Conservation (phyloP, 2,888 invertebrate genomes). For the Autographa pulchrina region DNA sequence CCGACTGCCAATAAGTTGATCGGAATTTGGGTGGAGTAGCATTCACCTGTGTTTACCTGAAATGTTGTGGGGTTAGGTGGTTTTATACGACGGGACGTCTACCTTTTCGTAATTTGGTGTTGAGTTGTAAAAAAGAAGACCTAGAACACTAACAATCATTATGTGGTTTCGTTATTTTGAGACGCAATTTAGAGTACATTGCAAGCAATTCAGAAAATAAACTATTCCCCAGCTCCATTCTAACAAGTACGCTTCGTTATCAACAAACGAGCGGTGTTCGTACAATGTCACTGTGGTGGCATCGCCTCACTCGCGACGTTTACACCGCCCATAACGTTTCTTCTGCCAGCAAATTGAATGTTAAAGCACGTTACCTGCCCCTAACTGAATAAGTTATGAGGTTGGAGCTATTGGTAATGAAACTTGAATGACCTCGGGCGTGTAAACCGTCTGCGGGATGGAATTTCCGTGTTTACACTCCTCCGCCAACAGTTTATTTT, state of each 20-base stretch:
- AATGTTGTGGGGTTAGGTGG: background rate
- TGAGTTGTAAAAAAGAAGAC: background rate
- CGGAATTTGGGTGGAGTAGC: conserved; percentile 45
- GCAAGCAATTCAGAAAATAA: background rate
- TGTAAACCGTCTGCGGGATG: conserved; percentile 77
- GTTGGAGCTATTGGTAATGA: conserved; percentile 85
- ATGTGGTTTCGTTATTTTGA: background rate
- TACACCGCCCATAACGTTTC: conserved; percentile 77
- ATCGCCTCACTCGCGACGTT: conserved; percentile 48
- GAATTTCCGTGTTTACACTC: conserved; percentile 80
- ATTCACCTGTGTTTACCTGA: conserved; percentile 27
- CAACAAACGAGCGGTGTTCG: conserved; percentile 29
- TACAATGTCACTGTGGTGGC: conserved; percentile 49
- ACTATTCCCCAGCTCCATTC: conserved; percentile 2
- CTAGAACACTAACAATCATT: background rate
- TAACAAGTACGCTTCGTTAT: conserved; percentile 26
- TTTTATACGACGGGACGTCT: background rate
- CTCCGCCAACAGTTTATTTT: conserved; percentile 69
- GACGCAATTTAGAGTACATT: background rate
- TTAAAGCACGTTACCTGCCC: conserved; percentile 86
- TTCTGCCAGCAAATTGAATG: conserved; percentile 85
- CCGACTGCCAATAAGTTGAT: conserved; percentile 36
- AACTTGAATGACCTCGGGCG: conserved; percentile 85
- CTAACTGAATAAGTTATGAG: conserved; percentile 87
- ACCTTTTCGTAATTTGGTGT: background rate